Evolutionary conservation across 2,797 vertebrate species (phyloP), one percentile per base, ranked within the genome.

Genomic region (Lates japonicus): DNA sequence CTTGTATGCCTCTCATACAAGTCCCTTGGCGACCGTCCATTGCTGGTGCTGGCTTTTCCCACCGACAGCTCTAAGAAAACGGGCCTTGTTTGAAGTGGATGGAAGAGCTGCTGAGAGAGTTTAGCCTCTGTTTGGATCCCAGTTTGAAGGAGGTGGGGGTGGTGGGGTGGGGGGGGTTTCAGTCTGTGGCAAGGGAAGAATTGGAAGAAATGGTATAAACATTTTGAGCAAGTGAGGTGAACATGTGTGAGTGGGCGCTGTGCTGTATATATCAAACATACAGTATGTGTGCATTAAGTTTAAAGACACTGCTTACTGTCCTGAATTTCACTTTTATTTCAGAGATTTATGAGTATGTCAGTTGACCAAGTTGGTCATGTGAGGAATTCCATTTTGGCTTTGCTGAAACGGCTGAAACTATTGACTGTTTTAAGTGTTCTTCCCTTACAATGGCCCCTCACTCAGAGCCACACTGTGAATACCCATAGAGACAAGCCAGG

Each of bases 31-130:
- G 88, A 82, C 91, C 78, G 87, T 93, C 90, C 69, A 86, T 84
- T 35, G 78, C 86, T 86, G 69, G 88, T 61, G 51, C 90, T 88
- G 83, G 83, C 87, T 89, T 88, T 93, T 93, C 92, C 91, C 94
- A 93, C 93, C 76, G 87, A 94, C 88, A 87, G 81, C 83, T 90
- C 87, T 89, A 92, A 94, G 94, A 95, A 94, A 94, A 94, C 91
- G 91, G 90, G 88, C 91, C 94, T 93, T 93, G 92, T 95, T 94
- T 92, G 84, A 93, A 94, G 92, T 92, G 82, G 88, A 90, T 90
- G 81, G 76, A 85, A 74, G 82, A 81, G 82, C 87, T 90, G 90
- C 81, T 76, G 88, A 72, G 89, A 90, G 89, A 92, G 85, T 90
- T 90, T 83, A 90, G 86, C 64, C 84, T 67, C 68, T 41, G 75